Base-by-base conservation (phyloP, 1,140 invertebrate species). In the Liolophura sinensis region DNA sequence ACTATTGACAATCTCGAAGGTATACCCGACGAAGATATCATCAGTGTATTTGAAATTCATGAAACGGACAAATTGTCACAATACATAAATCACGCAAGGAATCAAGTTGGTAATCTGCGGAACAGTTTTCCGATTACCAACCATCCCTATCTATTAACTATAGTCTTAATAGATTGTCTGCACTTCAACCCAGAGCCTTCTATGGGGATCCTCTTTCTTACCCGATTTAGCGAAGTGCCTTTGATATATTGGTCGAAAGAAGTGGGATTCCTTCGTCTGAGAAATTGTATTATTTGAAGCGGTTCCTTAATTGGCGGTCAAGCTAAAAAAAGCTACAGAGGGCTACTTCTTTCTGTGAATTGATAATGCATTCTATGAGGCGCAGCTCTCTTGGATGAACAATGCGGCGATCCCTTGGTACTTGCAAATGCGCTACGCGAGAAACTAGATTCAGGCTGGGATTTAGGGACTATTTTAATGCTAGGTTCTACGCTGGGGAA, bases 161-260 rank as follows among this genome's bases (percentile, higher is more conserved):
- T 40, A 5, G 31, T 40, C 3, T 40, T 40, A 40, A 40, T 9
- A 40, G 31, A 40, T 40, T 40, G 31, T 9, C 31, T 40, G 9
- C 31, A 40, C 31, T 9, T 40, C 3, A 40, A 9, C 31, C 31
- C 31, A 9, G 31, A 9, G 9, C 31, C 31, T 40, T 40, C 31
- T 40, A 40, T 40, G 31, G 31, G 9, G 31, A 40, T 40, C 31
- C 31, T 40, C 31, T 40, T 3, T 40, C 31, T 40, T 40, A 40
- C 31, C 31, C 31, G 31, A 40, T 9, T 40, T 71, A 67, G 65
- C 63, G 61, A 52, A 31, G 89, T 64, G 91, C 91, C 87, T 93
- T 93, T 57, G 91, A 88, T 75, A 92, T 88, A 86, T 93, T 94
- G 76, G 94, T 92, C 62, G 92, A 93, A 56, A 91, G 91, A 80